Percentiles rank a stretch among this genome's conserved stretches.
These are phyloP conservation scores for Dasypogon diadema DNA, from an alignment of 2,888 invertebrate genomes.

Conservation along the genomic window DNA sequence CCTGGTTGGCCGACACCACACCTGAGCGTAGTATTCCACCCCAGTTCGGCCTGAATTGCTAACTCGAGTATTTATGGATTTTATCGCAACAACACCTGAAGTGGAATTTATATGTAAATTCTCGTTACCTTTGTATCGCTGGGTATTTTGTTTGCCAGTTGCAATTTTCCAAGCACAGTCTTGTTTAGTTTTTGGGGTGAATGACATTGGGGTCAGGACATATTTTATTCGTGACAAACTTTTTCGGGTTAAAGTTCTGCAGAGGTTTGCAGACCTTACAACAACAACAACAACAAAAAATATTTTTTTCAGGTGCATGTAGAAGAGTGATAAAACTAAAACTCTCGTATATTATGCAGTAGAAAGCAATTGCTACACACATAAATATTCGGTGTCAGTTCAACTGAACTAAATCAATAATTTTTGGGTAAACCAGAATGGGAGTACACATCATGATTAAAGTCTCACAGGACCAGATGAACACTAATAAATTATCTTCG, in stretches of 20 bases:
- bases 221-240: neutral
- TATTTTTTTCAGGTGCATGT: neutral
- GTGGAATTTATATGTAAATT: constrained; percentile 34
- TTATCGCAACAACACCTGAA: constrained; percentile 47
- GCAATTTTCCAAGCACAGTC: neutral
- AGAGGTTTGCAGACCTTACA: neutral
- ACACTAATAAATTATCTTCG: no score
- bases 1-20: neutral
- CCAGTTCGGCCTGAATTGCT: neutral
- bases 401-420: no score
- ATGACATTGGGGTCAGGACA: neutral
- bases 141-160: neutral
- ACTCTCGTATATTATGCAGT: neutral
- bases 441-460: no score
- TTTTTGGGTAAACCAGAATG: no score
- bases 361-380: no score
- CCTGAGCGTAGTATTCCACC: neutral
- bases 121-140: neutral
- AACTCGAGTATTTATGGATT: constrained; percentile 39
- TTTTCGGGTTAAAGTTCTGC: neutral
- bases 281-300: neutral
- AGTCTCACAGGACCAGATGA: no score
- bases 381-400: no score
- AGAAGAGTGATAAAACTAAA: neutral
- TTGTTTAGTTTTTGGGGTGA: constrained; percentile 9